Conservation (phyloP, 2,888 invertebrate genomes). For the Brachycybe producta region DNA sequence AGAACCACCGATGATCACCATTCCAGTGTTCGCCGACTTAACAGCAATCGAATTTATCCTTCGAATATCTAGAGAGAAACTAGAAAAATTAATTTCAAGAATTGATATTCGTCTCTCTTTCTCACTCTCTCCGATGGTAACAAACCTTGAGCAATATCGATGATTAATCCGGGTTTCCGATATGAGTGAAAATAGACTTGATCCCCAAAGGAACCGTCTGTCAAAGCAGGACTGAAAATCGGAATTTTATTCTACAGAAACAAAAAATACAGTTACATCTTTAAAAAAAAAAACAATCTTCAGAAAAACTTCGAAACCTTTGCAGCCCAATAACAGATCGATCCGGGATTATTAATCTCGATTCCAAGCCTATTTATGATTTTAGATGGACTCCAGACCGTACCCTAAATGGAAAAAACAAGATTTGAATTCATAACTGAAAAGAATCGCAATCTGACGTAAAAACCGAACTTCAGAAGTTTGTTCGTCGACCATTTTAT, state of each 20-base stretch:
- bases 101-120: no score
- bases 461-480: conserved; percentile 42
- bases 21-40: conserved; percentile 81
- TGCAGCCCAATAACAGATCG: conserved; percentile 94
- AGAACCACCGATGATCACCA: conserved; percentile 92
- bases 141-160: conserved; percentile 77
- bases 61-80: conserved; percentile 52
- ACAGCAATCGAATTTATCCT: conserved; percentile 88
- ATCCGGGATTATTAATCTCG: conserved; percentile 75
- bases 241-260: conserved; percentile 75
- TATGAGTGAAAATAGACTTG: conserved; percentile 99
- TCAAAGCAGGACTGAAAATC: conserved; percentile 91
- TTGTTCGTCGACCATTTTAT: conserved; percentile 82
- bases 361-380: conserved; percentile 72
- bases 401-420: conserved; percentile 32
- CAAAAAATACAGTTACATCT: conserved; percentile 6
- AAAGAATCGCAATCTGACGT: no score
- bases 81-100: conserved; percentile 13
- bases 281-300: background rate
- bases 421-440: background rate
- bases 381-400: conserved; percentile 83
- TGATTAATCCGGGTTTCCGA: conserved; percentile 74
- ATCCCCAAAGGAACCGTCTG: conserved; percentile 94
- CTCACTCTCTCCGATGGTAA: no score
- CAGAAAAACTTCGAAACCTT: conserved; percentile 36